Evolutionary conservation across 1,140 invertebrate genomes (phyloP).

Genomic region (Phenacoccus solenopsis): DNA sequence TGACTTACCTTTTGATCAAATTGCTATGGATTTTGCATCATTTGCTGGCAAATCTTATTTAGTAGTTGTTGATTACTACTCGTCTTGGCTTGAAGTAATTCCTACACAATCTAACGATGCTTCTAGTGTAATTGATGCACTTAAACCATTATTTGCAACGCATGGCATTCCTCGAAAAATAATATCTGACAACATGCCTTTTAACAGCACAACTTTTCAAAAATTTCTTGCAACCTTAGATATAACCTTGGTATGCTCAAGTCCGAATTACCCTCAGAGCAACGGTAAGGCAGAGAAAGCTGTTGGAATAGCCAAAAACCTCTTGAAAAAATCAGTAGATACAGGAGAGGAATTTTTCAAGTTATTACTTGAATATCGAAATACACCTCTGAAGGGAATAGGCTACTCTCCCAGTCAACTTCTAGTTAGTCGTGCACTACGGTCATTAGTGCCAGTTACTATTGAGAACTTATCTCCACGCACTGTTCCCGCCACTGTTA

Average conservation of each 20-base stretch:
- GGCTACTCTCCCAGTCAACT: conserved; percentile 18
- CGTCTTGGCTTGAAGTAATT: conserved; percentile 22
- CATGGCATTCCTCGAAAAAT: conserved; percentile 21
- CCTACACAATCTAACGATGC: background rate
- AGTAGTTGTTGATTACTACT: conserved; percentile 25
- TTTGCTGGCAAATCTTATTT: conserved; percentile 20
- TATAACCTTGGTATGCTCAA: conserved; percentile 28
- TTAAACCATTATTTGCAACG: conserved; percentile 21
- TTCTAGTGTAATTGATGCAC: background rate
- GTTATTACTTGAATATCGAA: conserved; percentile 22
- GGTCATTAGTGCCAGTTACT: no score
- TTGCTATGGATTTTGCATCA: conserved; percentile 24
- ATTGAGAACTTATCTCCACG: no score
- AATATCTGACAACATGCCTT: conserved; percentile 22
- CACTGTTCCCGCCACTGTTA: no score
- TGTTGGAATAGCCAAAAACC: conserved; percentile 22
- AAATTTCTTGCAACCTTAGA: conserved; percentile 28
- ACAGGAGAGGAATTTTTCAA: conserved; percentile 6
- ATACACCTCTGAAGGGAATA: conserved; percentile 19
- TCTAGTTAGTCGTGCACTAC: conserved; percentile 11
- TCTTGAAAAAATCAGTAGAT: conserved; percentile 22
- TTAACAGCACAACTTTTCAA: conserved; percentile 20
- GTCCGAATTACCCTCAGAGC: conserved; percentile 24
- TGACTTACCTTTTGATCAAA: conserved; percentile 20
- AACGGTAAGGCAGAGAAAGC: conserved; percentile 25